Evolutionary conservation across 2,888 invertebrate genomes (phyloP).

Genomic region (Apotomis betuletana): DNA sequence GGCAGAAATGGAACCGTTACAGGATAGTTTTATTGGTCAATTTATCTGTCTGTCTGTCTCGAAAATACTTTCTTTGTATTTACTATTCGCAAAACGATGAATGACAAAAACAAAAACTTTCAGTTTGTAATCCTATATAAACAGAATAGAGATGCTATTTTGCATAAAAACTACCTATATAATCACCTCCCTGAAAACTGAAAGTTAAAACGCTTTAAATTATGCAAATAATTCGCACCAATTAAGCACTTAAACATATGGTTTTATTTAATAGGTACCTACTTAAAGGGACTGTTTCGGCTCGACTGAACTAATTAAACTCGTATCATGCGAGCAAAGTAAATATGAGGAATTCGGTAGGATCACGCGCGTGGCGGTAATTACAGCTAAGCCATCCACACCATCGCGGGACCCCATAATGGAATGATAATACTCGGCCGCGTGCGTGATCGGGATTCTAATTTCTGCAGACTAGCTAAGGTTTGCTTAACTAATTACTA

Average conservation of each 20-base stretch:
- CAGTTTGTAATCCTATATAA: too few relatives aligned
- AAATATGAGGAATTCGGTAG: constrained; percentile 36
- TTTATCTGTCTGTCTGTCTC: too few relatives aligned
- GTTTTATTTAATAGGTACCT: constrained; percentile 19
- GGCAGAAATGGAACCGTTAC: too few relatives aligned
- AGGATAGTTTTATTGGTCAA: too few relatives aligned
- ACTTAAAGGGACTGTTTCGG: constrained; percentile 15
- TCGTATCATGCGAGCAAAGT: constrained; percentile 23
- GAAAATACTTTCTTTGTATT: too few relatives aligned
- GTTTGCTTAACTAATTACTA: constrained; percentile 49
- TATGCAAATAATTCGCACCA: constrained; percentile 2
- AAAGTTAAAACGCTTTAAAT: background rate
- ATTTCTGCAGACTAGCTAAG: constrained; percentile 47
- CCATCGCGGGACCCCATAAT: constrained; percentile 60
- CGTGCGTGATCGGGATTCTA: constrained; percentile 62
- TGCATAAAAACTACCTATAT: background rate
- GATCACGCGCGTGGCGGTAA: constrained; percentile 48
- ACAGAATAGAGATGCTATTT: background rate
- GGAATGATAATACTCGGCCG: constrained; percentile 67
- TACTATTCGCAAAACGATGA: too few relatives aligned
- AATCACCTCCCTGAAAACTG: background rate
- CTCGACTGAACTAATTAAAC: constrained; percentile 29
- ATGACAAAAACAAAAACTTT: too few relatives aligned
- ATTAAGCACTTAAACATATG: constrained; percentile 25
- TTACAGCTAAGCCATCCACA: constrained; percentile 60